Percentiles rank a stretch among this genome's conserved stretches.
These are phyloP conservation scores for Phenganax marumi DNA, from an alignment of 92 coral and sea anemone species.

Conservation along the genomic window DNA sequence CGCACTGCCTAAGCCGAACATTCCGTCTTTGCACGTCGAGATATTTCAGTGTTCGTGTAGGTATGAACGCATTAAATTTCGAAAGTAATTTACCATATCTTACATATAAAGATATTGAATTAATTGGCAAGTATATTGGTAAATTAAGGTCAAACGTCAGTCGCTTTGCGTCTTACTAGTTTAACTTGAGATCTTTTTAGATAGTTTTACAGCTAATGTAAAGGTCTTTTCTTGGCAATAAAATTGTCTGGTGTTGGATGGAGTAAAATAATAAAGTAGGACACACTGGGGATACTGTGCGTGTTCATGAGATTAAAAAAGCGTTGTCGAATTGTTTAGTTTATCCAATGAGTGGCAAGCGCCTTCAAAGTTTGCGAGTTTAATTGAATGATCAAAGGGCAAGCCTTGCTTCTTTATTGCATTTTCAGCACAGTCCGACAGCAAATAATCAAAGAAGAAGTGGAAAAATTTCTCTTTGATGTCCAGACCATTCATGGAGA, in stretches of 20 bases:
- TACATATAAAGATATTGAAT: neutral
- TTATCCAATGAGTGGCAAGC: too few species aligned
- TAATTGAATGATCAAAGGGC: too few species aligned
- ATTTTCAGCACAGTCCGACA: slow-evolving; percentile 72
- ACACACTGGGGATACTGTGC: neutral
- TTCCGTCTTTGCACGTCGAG: slow-evolving; percentile 72
- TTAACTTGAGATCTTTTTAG: too few species aligned
- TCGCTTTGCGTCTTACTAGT: neutral
- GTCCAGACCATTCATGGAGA: slow-evolving; percentile 75
- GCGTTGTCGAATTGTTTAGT: too few species aligned
- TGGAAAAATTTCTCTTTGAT: slow-evolving; percentile 69
- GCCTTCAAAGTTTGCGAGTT: too few species aligned
- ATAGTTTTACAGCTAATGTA: too few species aligned
- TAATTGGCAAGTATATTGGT: neutral
- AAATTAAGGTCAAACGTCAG: neutral
- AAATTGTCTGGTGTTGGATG: neutral
- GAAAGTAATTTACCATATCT: neutral
- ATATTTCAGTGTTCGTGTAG: slow-evolving; percentile 80
- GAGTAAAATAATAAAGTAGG: neutral
- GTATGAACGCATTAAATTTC: slow-evolving; percentile 37
- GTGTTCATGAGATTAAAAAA: too few species aligned
- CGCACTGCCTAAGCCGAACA: slow-evolving; percentile 79
- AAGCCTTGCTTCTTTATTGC: too few species aligned
- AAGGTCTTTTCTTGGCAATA: too few species aligned
- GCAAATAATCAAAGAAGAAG: slow-evolving; percentile 65